phyloP scores from a whole-genome alignment of 2,888 invertebrate genomes.

The Chymomyza amoena region DNA sequence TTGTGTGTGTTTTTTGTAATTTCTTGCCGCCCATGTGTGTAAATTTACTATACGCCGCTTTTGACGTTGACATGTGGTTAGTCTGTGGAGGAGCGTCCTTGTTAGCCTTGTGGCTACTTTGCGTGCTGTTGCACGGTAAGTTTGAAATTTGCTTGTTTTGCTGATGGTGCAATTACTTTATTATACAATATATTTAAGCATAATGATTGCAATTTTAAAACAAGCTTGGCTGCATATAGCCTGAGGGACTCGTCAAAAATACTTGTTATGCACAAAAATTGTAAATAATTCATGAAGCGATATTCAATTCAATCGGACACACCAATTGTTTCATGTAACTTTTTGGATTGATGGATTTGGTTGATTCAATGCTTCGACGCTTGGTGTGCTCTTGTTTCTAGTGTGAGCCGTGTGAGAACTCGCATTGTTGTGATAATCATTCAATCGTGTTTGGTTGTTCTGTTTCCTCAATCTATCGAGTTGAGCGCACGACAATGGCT shows the following conservation, averaged over 20 bases:
- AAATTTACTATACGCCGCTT: background rate
- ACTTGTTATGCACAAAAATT: background rate
- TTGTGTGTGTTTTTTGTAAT: background rate
- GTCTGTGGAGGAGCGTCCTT: background rate
- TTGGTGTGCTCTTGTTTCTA: too few species aligned
- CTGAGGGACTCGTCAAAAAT: background rate
- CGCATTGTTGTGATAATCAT: too few species aligned
- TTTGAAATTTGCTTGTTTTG: background rate
- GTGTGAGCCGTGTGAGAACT: too few species aligned
- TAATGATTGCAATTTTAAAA: background rate
- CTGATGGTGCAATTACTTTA: background rate
- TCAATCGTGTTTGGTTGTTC: too few species aligned
- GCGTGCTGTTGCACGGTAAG: background rate
- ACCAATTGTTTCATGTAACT: too few species aligned
- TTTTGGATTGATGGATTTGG: too few species aligned
- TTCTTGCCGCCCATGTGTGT: background rate
- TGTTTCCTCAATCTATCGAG: too few species aligned
- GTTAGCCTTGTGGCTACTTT: background rate
- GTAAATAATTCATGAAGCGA: too few species aligned
- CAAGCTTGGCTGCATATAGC: too few species aligned
- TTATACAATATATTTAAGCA: background rate
- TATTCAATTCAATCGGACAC: too few species aligned
- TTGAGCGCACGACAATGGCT: too few species aligned
- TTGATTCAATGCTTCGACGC: too few species aligned
- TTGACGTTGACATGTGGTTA: background rate